Conservation (phyloP, 2,797 vertebrate genomes). For the Tadarida brasiliensis region DNA sequence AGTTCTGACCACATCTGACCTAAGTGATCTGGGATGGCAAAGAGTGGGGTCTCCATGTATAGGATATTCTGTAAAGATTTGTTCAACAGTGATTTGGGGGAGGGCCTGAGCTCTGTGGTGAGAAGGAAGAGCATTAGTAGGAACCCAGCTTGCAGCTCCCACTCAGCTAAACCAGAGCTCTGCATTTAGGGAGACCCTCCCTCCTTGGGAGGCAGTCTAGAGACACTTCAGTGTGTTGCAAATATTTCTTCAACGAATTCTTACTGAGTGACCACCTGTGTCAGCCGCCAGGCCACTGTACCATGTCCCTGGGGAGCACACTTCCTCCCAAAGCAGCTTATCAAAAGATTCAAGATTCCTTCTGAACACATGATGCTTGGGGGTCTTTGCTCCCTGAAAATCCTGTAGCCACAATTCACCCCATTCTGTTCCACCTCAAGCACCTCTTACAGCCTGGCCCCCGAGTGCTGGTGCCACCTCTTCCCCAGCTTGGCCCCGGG, state of each 20-base stretch:
- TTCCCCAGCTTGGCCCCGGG: not conserved
- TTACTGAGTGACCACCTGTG: not conserved
- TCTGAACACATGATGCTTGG: not conserved
- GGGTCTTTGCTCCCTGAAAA: not conserved
- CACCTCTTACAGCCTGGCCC: not conserved
- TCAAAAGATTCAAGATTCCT: slow-evolving; percentile 10
- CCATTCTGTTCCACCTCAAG: not conserved
- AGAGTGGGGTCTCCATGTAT: not conserved
- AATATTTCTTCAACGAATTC: not conserved
- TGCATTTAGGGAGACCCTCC: not conserved
- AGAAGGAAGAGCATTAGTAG: not conserved
- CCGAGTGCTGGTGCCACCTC: not conserved
- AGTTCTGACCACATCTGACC: not conserved
- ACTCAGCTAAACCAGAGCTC: not conserved
- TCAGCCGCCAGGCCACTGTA: not conserved
- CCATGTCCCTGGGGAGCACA: accelerated
- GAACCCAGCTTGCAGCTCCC: too few species aligned
- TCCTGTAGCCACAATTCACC: not conserved
- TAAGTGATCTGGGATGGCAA: not conserved
- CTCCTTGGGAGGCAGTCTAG: too few species aligned
- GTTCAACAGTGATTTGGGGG: not conserved
- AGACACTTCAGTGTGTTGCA: not conserved
- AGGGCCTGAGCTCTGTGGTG: not conserved
- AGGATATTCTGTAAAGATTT: not conserved
- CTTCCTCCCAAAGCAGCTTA: not conserved